Conservation (phyloP, 1,140 invertebrate genomes). For the Dendroctonus ponderosae region DNA sequence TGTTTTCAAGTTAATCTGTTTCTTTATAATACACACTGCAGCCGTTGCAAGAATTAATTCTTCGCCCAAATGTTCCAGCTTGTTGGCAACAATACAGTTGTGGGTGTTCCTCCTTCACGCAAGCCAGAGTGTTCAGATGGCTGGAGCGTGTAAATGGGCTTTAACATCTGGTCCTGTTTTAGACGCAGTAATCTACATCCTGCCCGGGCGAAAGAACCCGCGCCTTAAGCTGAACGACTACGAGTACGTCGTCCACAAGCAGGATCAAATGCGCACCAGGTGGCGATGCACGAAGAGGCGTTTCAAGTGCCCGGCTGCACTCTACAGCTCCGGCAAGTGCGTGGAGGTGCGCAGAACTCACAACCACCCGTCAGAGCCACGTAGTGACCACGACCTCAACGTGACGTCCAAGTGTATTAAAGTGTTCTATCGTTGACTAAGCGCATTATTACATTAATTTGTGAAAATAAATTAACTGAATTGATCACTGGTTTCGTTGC, state of each 20-base stretch:
- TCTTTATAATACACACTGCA: too few species aligned
- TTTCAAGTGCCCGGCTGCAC: constrained; percentile 31
- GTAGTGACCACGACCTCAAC: neutral
- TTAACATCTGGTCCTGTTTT: constrained; percentile 10
- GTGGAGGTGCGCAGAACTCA: constrained; percentile 33
- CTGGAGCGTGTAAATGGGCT: too few species aligned
- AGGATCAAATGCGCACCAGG: constrained; percentile 32
- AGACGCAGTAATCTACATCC: constrained; percentile 36
- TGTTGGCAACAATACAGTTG: too few species aligned
- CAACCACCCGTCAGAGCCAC: constrained; percentile 29
- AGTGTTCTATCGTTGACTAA: neutral
- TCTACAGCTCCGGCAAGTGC: constrained; percentile 31
- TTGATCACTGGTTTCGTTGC: neutral
- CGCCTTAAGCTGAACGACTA: constrained; percentile 34
- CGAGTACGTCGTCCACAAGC: constrained; percentile 35
- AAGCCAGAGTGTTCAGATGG: too few species aligned
- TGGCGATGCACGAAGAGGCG: constrained; percentile 37
- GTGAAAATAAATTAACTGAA: neutral
- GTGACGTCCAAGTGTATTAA: constrained; percentile 1
- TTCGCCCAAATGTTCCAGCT: too few species aligned
- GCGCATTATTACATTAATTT: neutral
- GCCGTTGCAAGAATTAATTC: too few species aligned
- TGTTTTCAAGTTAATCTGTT: too few species aligned
- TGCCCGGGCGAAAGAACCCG: constrained; percentile 38
- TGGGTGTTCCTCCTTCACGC: too few species aligned